These are phyloP conservation scores for Volucella inanis DNA, from an alignment of 2,888 invertebrate genomes.

Conservation along the genomic window DNA sequence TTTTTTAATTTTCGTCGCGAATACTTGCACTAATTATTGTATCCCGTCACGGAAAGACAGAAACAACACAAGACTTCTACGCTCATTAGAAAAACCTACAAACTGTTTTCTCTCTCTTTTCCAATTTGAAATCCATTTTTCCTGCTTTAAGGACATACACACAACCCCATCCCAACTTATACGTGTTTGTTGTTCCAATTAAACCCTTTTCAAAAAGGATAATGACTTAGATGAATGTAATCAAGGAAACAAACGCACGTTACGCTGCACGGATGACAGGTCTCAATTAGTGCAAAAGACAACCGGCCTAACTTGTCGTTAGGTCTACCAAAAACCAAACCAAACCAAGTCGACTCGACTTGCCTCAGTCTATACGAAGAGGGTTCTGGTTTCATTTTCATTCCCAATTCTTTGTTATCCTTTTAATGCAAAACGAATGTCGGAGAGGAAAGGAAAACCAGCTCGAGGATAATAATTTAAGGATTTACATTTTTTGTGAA, in stretches of 20 bases:
- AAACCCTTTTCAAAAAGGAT: slow-evolving; percentile 71
- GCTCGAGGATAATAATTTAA: slow-evolving; percentile 68
- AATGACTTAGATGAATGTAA: slow-evolving; percentile 72
- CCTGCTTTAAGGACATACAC: neutral
- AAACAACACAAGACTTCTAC: slow-evolving; percentile 10
- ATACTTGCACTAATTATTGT: slow-evolving; percentile 70
- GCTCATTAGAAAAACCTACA: slow-evolving; percentile 51
- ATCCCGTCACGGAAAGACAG: slow-evolving; percentile 30
- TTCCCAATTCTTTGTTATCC: slow-evolving; percentile 45
- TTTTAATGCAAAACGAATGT: slow-evolving; percentile 41
- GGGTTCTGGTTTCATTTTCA: slow-evolving; percentile 38
- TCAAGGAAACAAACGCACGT: slow-evolving; percentile 45
- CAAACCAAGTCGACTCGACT: neutral
- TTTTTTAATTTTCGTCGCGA: slow-evolving; percentile 61
- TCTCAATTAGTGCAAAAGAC: slow-evolving; percentile 72
- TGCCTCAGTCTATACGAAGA: slow-evolving; percentile 14
- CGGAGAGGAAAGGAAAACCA: slow-evolving; percentile 38
- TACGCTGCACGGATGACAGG: slow-evolving; percentile 59
- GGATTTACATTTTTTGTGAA: slow-evolving; percentile 56
- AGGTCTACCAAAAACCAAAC: slow-evolving; percentile 6
- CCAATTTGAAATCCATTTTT: too few species aligned
- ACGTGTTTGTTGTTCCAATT: slow-evolving; percentile 66
- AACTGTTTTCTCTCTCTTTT: too few species aligned
- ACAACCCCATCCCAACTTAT: neutral
- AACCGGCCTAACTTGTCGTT: slow-evolving; percentile 9